A percentile compares a stretch with the other conserved stretches of the same genome.
Evolutionary conservation across 2,797 vertebrate species (phyloP).

Genomic region (Mallotus villosus): DNA sequence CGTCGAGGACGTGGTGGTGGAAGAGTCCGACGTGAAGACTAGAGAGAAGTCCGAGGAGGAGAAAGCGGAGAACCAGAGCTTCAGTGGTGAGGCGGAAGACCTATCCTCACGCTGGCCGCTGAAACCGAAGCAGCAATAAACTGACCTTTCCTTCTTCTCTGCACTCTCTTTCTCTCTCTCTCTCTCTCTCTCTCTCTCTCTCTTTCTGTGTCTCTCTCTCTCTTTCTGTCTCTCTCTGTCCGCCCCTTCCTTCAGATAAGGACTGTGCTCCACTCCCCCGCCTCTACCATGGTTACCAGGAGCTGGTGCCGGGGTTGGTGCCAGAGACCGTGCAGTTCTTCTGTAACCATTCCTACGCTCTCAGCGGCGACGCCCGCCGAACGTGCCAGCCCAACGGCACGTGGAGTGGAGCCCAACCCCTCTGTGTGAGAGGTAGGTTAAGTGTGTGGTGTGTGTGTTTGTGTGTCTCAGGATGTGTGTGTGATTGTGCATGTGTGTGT

Average conservation of each 20-base stretch:
- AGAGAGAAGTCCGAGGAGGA: constrained; percentile 14
- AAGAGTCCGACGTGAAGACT: neutral
- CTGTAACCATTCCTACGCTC: constrained; percentile 91
- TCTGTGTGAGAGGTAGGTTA: constrained; percentile 90
- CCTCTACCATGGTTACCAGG: constrained; percentile 86
- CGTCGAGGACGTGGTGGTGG: constrained; percentile 29
- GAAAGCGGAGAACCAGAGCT: constrained; percentile 59
- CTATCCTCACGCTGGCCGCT: neutral
- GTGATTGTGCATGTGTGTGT: neutral
- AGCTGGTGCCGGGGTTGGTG: constrained; percentile 71
- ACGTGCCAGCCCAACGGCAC: constrained; percentile 84
- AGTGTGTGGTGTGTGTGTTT: constrained; percentile 16
- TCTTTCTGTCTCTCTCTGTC: constrained; percentile 27
- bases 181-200: neutral
- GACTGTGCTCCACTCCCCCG: constrained; percentile 84
- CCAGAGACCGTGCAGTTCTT: constrained; percentile 79
- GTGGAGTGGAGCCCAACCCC: constrained; percentile 90
- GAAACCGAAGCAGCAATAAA: neutral
- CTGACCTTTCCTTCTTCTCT: neutral
- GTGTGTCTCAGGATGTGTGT: constrained; percentile 8
- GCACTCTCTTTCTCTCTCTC: constrained; percentile 1
- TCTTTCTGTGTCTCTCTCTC: constrained; percentile 7
- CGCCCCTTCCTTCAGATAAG: constrained; percentile 48
- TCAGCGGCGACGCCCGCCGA: constrained; percentile 83
- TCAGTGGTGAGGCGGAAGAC: constrained; percentile 56